Evolutionary conservation across 1,140 invertebrate species (phyloP).

Genomic region (Eupristina koningsbergeri): DNA sequence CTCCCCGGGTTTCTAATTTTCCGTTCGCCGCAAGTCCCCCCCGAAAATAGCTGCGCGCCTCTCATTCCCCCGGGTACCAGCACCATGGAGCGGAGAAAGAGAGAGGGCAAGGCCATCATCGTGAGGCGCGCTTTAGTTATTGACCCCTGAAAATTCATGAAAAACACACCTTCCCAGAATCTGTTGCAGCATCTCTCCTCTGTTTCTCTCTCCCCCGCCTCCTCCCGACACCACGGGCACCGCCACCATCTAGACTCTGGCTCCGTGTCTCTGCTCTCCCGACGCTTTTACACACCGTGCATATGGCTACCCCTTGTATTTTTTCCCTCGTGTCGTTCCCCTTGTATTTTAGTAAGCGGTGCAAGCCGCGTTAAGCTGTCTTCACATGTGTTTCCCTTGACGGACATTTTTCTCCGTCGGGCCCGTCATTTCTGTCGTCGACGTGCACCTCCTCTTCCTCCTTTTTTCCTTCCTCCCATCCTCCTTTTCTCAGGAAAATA

Average conservation of each 20-base stretch:
- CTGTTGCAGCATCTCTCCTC: not conserved
- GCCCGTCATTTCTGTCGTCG: not conserved
- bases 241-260: no score
- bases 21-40: not conserved
- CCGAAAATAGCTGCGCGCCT: constrained; percentile 3
- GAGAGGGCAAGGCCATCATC: constrained; percentile 10
- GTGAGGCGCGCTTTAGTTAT: not conserved
- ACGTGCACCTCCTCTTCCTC: not conserved
- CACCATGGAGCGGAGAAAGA: not conserved
- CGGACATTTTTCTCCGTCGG: not conserved
- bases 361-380: not conserved
- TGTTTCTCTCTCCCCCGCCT: not conserved
- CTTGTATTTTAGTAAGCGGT: not conserved
- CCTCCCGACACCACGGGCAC: not conserved
- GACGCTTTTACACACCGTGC: not conserved
- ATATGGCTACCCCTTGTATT: constrained; percentile 8
- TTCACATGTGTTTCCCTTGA: constrained; percentile 12
- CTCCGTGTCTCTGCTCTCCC: no score
- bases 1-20: constrained; percentile 21
- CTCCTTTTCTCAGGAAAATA: constrained; percentile 22
- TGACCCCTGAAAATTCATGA: constrained; percentile 16
- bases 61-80: not conserved
- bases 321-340: no score
- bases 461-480: not conserved
- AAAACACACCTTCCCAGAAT: constrained; percentile 29